Conservation (phyloP, 2,888 invertebrate genomes). For the Idaea biselata region DNA sequence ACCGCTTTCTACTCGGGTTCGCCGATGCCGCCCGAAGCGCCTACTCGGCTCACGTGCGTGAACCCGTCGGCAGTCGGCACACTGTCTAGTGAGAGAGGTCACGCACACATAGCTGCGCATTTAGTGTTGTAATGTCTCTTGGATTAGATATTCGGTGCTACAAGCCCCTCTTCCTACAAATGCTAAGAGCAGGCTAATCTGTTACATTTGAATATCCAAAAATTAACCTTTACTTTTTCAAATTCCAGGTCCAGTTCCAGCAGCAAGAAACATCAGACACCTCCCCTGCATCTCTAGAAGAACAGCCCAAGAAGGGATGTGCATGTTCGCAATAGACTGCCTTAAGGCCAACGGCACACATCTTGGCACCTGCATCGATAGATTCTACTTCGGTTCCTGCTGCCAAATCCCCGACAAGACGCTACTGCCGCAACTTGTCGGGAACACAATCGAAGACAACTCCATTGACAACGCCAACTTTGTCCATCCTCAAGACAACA, state of each 20-base stretch:
- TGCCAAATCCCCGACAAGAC: conserved; percentile 86
- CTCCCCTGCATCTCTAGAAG: conserved; percentile 92
- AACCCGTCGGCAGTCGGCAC: no score
- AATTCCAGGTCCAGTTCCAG: conserved; percentile 84
- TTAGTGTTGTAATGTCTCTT: no score
- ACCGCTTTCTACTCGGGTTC: no score
- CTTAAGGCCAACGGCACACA: conserved; percentile 94
- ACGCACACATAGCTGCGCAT: no score
- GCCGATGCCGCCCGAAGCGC: no score
- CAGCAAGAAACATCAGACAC: conserved; percentile 93
- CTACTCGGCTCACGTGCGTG: no score
- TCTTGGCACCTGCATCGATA: conserved; percentile 94
- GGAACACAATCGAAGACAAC: conserved; percentile 83
- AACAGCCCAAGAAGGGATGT: conserved; percentile 89
- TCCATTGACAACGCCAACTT: conserved; percentile 77
- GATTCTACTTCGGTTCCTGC: conserved; percentile 96
- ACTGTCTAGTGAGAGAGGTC: no score
- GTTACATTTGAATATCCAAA: not conserved
- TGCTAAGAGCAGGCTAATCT: no score
- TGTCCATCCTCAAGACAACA: conserved; percentile 69
- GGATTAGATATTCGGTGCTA: no score
- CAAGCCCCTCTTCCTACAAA: no score
- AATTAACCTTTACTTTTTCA: conserved; percentile 28
- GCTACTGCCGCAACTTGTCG: conserved; percentile 76
- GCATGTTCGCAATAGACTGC: conserved; percentile 97